Conservation (phyloP, 2,888 invertebrate species). For the Glaucopsyche alexis region DNA sequence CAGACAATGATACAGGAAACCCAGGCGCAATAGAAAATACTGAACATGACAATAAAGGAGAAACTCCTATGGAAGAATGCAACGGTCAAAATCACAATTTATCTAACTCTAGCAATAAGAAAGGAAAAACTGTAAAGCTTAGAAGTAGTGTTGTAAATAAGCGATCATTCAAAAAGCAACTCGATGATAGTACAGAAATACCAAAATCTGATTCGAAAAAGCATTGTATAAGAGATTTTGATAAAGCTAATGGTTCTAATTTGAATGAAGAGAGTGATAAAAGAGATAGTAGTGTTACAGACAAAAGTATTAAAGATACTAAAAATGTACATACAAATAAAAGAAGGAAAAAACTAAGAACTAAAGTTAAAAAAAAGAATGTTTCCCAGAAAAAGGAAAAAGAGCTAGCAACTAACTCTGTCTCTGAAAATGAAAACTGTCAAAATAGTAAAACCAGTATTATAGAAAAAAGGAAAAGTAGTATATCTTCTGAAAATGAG, state of each 20-base stretch:
- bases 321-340: conserved; percentile 52
- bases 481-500: conserved; percentile 70
- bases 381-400: conserved; percentile 53
- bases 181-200: conserved; percentile 59
- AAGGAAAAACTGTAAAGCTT: conserved; percentile 58
- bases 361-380: conserved; percentile 65
- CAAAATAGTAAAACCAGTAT: conserved; percentile 69
- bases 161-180: conserved; percentile 65
- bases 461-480: conserved; percentile 69
- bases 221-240: conserved; percentile 63
- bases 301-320: conserved; percentile 58
- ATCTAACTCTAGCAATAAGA: conserved; percentile 55
- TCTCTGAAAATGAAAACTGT: conserved; percentile 59
- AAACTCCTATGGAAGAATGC: conserved; percentile 61
- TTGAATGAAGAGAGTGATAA: conserved; percentile 52
- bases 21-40: conserved; percentile 61
- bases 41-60: conserved; percentile 52
- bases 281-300: conserved; percentile 55
- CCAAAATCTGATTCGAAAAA: conserved; percentile 66
- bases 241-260: conserved; percentile 57
- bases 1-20: conserved; percentile 87
- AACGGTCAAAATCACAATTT: conserved; percentile 64
- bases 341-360: conserved; percentile 59
- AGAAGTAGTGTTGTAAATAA: conserved; percentile 56
- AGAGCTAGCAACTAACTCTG: conserved; percentile 54